phyloP scores from a whole-genome alignment of 2,888 invertebrate genomes.

The Pyrochroa serraticornis region DNA sequence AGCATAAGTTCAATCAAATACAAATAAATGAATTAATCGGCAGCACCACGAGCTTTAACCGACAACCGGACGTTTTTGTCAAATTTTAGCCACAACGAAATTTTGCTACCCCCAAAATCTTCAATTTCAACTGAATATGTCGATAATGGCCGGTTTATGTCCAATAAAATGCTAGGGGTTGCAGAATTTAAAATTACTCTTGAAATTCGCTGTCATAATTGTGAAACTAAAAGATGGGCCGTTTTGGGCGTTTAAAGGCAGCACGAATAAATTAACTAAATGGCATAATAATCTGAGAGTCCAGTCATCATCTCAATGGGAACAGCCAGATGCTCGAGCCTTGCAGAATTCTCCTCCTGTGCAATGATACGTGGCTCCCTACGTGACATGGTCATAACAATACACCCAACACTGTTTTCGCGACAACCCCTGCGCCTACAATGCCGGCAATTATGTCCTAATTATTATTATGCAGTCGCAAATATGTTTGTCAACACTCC shows the following conservation, averaged over 20 bases:
- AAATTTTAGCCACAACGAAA: too few species aligned
- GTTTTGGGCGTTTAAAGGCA: background rate
- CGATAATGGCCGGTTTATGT: too few species aligned
- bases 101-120: background rate
- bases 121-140: too few species aligned
- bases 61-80: too few species aligned
- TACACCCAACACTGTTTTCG: slow-evolving; percentile 22
- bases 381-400: background rate
- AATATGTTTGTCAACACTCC: slow-evolving; percentile 43
- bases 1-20: slow-evolving; percentile 39
- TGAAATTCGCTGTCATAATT: too few species aligned
- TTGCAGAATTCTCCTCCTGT: slow-evolving; percentile 3
- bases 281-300: slow-evolving; percentile 21
- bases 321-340: slow-evolving; percentile 17
- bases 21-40: slow-evolving; percentile 38
- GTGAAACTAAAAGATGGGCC: too few species aligned
- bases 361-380: slow-evolving; percentile 19
- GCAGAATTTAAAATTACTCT: slow-evolving; percentile 41
- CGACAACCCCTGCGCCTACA: slow-evolving; percentile 35
- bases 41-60: background rate
- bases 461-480: slow-evolving; percentile 47
- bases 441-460: slow-evolving; percentile 45
- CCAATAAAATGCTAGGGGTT: too few species aligned
- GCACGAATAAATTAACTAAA: slow-evolving; percentile 19
- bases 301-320: slow-evolving; percentile 18